Conservation (phyloP, 30 jellyfish, hydroid and myxozoan genomes). For the Chrysaora quinquecirrha region DNA sequence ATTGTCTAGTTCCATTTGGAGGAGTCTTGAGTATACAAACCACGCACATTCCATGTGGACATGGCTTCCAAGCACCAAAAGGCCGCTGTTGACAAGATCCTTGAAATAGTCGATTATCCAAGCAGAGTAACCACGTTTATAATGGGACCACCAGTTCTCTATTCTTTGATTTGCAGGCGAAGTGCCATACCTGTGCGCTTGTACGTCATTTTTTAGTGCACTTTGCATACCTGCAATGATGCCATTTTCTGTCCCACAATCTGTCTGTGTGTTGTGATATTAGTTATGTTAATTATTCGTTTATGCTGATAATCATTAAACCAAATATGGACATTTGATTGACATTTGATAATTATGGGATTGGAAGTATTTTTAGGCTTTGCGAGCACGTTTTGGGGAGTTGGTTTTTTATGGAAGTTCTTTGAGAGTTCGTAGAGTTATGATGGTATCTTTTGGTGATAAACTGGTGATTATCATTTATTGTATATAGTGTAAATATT, state of each 20-base stretch:
- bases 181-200: conserved; percentile 29
- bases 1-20: conserved; percentile 15
- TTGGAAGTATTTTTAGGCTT: no score
- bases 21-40: conserved; percentile 4
- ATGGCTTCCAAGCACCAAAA: background rate
- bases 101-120: background rate
- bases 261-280: background rate
- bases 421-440: no score
- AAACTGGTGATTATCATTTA: no score
- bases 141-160: conserved; percentile 48
- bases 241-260: conserved; percentile 43
- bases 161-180: conserved; percentile 29
- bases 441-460: no score
- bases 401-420: no score
- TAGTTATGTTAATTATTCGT: no score
- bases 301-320: no score
- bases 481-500: no score
- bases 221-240: conserved; percentile 21
- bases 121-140: conserved; percentile 3
- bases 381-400: no score
- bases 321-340: no score
- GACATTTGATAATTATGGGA: no score
- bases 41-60: conserved; percentile 11
- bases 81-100: background rate
- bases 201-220: background rate